Percentiles rank a stretch among this genome's conserved stretches.
phyloP scores from a whole-genome alignment of 92 coral and sea anemone genomes.

The Paragorgia papillata region DNA sequence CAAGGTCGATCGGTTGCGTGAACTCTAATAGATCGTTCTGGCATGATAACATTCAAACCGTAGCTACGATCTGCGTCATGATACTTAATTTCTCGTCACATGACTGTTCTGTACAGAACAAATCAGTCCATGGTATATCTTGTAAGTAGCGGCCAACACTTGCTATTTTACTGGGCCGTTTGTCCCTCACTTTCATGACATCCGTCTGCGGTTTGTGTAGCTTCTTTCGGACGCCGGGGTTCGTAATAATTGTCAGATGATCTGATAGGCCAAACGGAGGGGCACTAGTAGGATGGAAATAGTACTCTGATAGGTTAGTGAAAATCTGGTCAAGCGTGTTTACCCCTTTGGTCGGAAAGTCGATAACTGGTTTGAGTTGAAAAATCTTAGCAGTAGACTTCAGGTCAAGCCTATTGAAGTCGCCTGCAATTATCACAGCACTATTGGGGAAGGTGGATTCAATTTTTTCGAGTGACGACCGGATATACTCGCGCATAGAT shows the following conservation, averaged over 20 bases:
- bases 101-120: conserved; percentile 8
- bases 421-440: not conserved
- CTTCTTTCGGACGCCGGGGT: conserved; percentile 36
- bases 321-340: conserved; percentile 49
- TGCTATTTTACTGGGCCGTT: conserved; percentile 25
- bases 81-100: conserved; percentile 51
- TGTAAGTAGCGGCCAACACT: conserved; percentile 37
- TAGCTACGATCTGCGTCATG: conserved; percentile 54
- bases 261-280: conserved; percentile 70
- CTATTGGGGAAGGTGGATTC: not conserved
- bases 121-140: conserved; percentile 31
- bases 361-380: conserved; percentile 41
- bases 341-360: conserved; percentile 47
- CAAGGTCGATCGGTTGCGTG: conserved; percentile 56
- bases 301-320: conserved; percentile 41
- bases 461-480: not conserved
- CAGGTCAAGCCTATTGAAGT: conserved; percentile 2
- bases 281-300: conserved; percentile 9
- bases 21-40: conserved; percentile 45
- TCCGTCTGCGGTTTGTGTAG: conserved; percentile 49
- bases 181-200: conserved; percentile 28
- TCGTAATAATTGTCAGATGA: conserved; percentile 60
- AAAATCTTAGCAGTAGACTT: conserved; percentile 31
- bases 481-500: conserved; percentile 55
- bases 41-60: conserved; percentile 48